Base-by-base conservation (phyloP, 2,888 invertebrate genomes). In the Deilephila elpenor region DNA sequence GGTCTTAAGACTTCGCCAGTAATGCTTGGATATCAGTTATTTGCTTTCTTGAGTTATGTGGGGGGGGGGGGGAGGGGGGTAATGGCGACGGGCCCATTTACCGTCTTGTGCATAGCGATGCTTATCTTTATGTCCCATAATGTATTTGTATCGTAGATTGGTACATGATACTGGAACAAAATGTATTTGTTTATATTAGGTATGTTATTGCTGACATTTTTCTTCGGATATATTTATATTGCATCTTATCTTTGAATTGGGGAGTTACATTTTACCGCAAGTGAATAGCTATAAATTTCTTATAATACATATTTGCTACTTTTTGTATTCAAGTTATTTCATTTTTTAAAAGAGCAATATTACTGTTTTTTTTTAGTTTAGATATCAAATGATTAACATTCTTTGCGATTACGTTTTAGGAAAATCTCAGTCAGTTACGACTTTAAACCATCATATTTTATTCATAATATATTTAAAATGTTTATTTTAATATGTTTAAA, bases 1-100 rank as follows among this genome's bases (percentile, higher is more conserved):
- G 90, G 87, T 89, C 91, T 91, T 83, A 90, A 92, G 91, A 87
- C 86, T 85, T 83, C 86, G 87, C 86, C 85, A 84, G 84, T 80
- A 74, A 80, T 80, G 82, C 79, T 77, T 83, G 87, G 82, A 88
- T 84, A 86, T 89, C 78, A 77, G 89, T 85, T 89, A 84, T 90
- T 91, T 88, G 79, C 82, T 80, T 81, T 80, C 86, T 86, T 81
- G 78, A 80, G 82, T 80, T 83, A 82, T 81, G 76, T 80, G 78
- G 74, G 74, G 74, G 25, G 78, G 74, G 74, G 74, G 25, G 25
- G 25, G 25, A 25, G 25, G 25, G 74, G 78, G 73, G 79, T 64
- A 51, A 37, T 56, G 20, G 25, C 44, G 67, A 11, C 67, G 67
- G 14, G 67, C 67, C 67, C 67, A 67, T 67, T 67, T 67, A 67